phyloP scores from a whole-genome alignment of 2,113 vertebrate genomes.

The Agelaius phoeniceus region DNA sequence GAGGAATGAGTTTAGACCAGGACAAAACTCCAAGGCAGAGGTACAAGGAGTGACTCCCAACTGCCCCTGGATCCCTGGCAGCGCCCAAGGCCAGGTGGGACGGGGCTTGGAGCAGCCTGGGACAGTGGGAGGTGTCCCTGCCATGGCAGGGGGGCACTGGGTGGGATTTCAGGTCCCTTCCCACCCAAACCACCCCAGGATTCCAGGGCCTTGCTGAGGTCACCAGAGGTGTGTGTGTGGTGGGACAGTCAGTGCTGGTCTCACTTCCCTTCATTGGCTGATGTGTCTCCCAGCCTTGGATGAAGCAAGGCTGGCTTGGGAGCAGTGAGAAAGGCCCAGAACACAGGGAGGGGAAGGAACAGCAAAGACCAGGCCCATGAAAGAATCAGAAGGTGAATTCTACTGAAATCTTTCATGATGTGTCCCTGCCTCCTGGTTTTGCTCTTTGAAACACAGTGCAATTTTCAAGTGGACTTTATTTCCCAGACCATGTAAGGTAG shows the following conservation, averaged over 20 bases:
- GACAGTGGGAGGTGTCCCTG: not conserved
- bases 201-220: not conserved
- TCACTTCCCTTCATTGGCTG: not conserved
- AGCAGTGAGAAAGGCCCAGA: not conserved
- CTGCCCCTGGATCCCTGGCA: not conserved
- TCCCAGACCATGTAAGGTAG: not conserved
- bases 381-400: not conserved
- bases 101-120: not conserved
- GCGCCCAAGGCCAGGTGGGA: not conserved
- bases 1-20: not conserved
- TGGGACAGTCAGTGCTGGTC: not conserved
- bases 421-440: not conserved
- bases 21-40: not conserved
- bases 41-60: fast-evolving
- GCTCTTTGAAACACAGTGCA: not conserved
- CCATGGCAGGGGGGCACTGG: not conserved
- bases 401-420: not conserved
- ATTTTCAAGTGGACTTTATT: not conserved
- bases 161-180: fast-evolving
- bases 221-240: too few species aligned
- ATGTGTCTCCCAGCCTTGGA: not conserved
- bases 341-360: not conserved
- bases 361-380: not conserved
- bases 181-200: fast-evolving
- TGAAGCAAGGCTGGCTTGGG: not conserved